Evolutionary conservation across 2,113 vertebrate genomes (phyloP).

Genomic region (Zapornia atra): DNA sequence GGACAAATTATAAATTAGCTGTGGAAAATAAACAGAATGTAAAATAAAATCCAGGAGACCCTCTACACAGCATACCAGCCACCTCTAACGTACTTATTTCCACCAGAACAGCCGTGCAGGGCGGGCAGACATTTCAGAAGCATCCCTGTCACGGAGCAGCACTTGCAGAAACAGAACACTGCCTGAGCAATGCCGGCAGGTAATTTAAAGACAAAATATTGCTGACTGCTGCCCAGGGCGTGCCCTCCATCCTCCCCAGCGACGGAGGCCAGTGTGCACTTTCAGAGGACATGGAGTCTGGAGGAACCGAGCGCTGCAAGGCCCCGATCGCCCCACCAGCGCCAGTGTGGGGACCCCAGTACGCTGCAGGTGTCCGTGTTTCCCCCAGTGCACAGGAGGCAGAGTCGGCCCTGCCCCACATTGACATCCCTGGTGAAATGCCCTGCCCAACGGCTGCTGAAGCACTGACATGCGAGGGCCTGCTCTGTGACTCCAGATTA

Average conservation of each 20-base stretch:
- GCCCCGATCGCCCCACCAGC: too few relatives aligned
- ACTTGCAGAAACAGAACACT: background rate
- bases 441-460: background rate
- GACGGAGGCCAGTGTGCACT: fast-evolving
- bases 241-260: background rate
- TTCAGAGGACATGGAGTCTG: background rate
- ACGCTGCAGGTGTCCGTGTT: fast-evolving
- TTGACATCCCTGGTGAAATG: background rate
- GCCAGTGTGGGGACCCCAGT: fast-evolving
- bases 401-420: background rate
- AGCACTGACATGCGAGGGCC: fast-evolving
- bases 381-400: background rate
- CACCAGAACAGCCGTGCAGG: background rate
- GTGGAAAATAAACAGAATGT: background rate
- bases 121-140: background rate
- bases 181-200: too few relatives aligned
- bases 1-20: background rate
- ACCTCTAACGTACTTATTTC: background rate
- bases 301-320: fast-evolving
- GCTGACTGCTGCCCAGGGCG: background rate
- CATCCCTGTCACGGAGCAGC: background rate
- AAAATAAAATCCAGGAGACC: background rate
- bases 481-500: background rate
- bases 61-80: background rate
- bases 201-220: background rate